These are phyloP conservation scores for Gandaritis pyraliata DNA, from an alignment of 2,888 invertebrate genomes.

Conservation along the genomic window DNA sequence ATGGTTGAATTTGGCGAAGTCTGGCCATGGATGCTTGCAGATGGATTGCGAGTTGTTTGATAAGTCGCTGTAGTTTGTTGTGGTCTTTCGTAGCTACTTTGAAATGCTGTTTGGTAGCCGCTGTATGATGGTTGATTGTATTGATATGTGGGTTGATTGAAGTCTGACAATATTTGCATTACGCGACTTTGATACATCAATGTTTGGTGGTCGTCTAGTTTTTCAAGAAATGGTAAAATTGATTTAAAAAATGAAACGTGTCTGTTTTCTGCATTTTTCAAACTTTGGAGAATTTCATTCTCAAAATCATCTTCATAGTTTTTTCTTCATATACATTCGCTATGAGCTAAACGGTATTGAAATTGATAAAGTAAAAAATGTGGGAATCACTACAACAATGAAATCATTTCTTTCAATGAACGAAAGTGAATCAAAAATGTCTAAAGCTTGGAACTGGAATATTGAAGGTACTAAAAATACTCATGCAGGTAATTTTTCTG, in stretches of 20 bases:
- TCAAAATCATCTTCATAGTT: not conserved
- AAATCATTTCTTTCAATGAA: no score
- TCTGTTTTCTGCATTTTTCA: constrained; percentile 14
- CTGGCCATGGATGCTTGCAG: constrained; percentile 7
- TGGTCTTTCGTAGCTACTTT: constrained; percentile 1
- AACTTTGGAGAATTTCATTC: not conserved
- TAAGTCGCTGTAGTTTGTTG: not conserved
- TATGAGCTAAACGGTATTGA: no score
- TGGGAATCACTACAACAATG: no score
- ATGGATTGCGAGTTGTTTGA: constrained; percentile 4
- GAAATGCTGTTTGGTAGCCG: constrained; percentile 1
- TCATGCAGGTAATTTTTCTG: no score
- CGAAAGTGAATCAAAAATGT: no score
- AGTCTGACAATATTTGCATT: not conserved
- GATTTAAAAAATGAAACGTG: constrained; percentile 2
- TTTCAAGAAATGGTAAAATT: constrained; percentile 1
- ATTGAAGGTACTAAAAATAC: no score
- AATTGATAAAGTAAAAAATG: no score
- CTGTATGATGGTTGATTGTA: constrained; percentile 14
- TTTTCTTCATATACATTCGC: no score
- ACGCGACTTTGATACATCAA: constrained; percentile 1
- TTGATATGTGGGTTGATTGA: constrained; percentile 1
- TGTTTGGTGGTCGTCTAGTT: not conserved
- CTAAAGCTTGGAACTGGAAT: no score
- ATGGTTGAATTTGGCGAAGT: constrained; percentile 13